Evolutionary conservation across 2,888 invertebrate species (phyloP), one percentile per base, ranked within the genome.

Genomic region (Polydrusus cervinus): DNA sequence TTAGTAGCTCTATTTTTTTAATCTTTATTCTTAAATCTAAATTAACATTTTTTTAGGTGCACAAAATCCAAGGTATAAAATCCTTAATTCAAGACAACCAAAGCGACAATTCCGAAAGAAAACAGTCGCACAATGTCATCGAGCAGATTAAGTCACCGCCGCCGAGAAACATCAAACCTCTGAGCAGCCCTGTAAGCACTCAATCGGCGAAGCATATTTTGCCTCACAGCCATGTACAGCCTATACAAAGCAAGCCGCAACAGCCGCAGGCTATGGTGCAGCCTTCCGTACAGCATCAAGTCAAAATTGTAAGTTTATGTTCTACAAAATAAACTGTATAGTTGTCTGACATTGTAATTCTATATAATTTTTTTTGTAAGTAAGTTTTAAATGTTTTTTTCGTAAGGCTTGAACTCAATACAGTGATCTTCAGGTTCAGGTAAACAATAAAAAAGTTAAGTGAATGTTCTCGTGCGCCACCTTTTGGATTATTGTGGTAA

Each of bases 221-320:
- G 61, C 80, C 83, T 45, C 84, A 84, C 53, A 82, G 81, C 71
- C 82, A 83, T 49, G 82, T 83, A 18, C 84, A 84, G 77, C 82
- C 82, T 1, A 76, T 78, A 55, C 79, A 80, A 67, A 78, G 77
- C 38, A 83, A 83, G 13, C 67, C 78, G 11, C 73, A 77, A 11
- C 83, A 83, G 57, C 82, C 80, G 0, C 81, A 82, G 61, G 83
- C 83, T 8, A 80, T 83, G 75, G 85, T 86, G 1, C 87, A 85
- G 78, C 86, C 86, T 1, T 83, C 83, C n/a, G 79, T 85, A 34
- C 82, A 81, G 61, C 74, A 76, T 11, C 81, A 81, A 64, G 71
- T 76, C 18, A 80, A 81, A 71, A 16, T 75, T 71, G 77, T 77
- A 53, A 18, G 67, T 61, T 1, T 53, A 45, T n/a, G 5, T 25